These are phyloP conservation scores for Astyanax mexicanus DNA, from an alignment of 2,797 vertebrate genomes.

Conservation along the genomic window DNA sequence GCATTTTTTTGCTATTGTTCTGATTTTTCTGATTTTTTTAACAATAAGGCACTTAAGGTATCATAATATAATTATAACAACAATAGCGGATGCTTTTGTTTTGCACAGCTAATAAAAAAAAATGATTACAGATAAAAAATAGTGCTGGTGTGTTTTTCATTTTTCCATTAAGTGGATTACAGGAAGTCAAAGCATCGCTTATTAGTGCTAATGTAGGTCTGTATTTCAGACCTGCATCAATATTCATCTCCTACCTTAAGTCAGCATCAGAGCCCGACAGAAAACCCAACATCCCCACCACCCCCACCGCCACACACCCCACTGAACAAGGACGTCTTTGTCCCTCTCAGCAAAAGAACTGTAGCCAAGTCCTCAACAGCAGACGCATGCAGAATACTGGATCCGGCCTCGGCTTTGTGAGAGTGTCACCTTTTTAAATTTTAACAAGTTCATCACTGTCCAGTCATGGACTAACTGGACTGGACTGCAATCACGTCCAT, in stretches of 20 bases:
- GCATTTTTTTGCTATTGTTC: neutral
- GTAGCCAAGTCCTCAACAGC: slow-evolving; percentile 20
- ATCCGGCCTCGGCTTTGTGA: slow-evolving; percentile 2
- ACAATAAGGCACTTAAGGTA: neutral
- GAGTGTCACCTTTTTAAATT: neutral
- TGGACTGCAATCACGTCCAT: neutral
- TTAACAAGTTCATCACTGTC: neutral
- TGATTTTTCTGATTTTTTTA: neutral
- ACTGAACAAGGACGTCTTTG: slow-evolving; percentile 41
- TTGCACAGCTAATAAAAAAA: slow-evolving; percentile 15
- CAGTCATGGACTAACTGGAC: neutral
- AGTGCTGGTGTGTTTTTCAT: neutral
- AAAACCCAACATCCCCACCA: too few species aligned
- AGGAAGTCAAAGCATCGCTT: neutral
- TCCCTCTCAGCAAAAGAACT: slow-evolving; percentile 4
- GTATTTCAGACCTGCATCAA: slow-evolving; percentile 37
- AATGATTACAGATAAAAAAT: neutral
- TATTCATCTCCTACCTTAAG: slow-evolving; percentile 27
- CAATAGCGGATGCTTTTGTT: neutral
- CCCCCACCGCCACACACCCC: neutral
- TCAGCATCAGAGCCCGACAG: neutral
- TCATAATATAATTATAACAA: neutral
- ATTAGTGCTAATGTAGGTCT: neutral
- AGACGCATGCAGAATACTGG: slow-evolving; percentile 8
- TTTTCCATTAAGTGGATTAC: neutral